Base-by-base conservation (phyloP, 2,888 invertebrate species). In the Gasteruption jaculator region DNA sequence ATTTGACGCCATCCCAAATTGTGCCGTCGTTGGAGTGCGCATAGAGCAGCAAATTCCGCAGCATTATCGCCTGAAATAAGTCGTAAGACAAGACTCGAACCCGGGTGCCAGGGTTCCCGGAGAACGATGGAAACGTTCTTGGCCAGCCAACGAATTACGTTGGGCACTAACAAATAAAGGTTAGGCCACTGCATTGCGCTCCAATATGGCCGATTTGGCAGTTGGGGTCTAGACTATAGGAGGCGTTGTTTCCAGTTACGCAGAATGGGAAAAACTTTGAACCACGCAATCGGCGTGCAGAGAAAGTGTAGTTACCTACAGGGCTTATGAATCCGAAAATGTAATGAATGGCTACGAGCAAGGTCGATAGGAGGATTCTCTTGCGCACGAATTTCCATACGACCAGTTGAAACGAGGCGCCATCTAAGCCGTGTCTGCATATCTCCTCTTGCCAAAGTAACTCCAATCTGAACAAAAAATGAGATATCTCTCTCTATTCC, bases 361-460 rank as follows among this genome's bases (percentile, higher is more conserved):
- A 36, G 26, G 72, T 65, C 5, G 74, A 67, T 16, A 73, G 38
- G 7, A 74, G 54, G 27, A 76, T 55, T 31, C 78, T 63, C 8
- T 74, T 75, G 36, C 73, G 60, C 31, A 73, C 65, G 49, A 77
- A 77, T 50, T 65, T 63, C 71, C 75, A 74, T 3, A 74, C 65
- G 3, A 72, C 75, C 21, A 62, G 56, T 2, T 66, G 58, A 43
- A 79, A 70, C 1, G 75, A 76, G 4, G 77, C 75, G 11, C 68
- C 66, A 11, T 65, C 62, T 8, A 68, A 65, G 0, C 76, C 76
- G 30, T 65, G 60, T 39, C 53, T 63, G 24, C 65, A 63, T 14
- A 76, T 50, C 51, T 78, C 78, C 36, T 74, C 71, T 37, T 72
- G 69, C 78, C 78, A 79, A 26, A 77, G 54, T 39, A 68, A 60